Percentiles rank a stretch among this genome's conserved stretches.
Evolutionary conservation across 2,888 invertebrate genomes (phyloP).

Genomic region (Synanthedon myopaeformis): DNA sequence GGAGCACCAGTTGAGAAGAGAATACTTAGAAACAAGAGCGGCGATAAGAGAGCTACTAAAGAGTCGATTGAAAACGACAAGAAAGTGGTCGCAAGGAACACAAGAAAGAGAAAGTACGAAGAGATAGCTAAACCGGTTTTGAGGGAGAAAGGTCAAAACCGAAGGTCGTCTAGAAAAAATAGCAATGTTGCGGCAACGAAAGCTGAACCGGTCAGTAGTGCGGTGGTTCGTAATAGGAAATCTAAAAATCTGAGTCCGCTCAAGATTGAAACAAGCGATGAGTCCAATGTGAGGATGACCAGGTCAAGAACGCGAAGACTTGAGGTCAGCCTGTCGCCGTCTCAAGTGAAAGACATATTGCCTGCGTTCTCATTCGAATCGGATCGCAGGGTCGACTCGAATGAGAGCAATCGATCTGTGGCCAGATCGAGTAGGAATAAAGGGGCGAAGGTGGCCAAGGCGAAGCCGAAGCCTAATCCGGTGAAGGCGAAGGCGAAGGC

Average conservation of each 20-base stretch:
- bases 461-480: constrained; percentile 15
- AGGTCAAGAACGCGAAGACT: constrained; percentile 41
- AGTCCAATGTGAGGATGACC: constrained; percentile 41
- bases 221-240: constrained; percentile 34
- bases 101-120: constrained; percentile 44
- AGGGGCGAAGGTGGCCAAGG: constrained; percentile 17
- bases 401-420: constrained; percentile 33
- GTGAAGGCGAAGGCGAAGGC: constrained; percentile 11
- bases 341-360: constrained; percentile 34
- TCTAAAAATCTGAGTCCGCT: constrained; percentile 14
- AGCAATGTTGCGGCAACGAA: constrained; percentile 14
- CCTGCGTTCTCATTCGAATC: constrained; percentile 50
- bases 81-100: constrained; percentile 26
- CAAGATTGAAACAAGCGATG: constrained; percentile 16
- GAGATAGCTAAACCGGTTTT: constrained; percentile 44
- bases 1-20: constrained; percentile 14
- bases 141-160: constrained; percentile 57
- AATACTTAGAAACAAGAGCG: constrained; percentile 17
- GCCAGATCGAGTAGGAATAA: too few relatives aligned
- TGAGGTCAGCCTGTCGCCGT: constrained; percentile 49
- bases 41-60: constrained; percentile 33
- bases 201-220: constrained; percentile 26
- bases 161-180: constrained; percentile 23
- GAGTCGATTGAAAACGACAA: constrained; percentile 62
- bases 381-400: constrained; percentile 35